Base-by-base conservation (phyloP, 2,113 vertebrate species). In the Ammodytes dubius region DNA sequence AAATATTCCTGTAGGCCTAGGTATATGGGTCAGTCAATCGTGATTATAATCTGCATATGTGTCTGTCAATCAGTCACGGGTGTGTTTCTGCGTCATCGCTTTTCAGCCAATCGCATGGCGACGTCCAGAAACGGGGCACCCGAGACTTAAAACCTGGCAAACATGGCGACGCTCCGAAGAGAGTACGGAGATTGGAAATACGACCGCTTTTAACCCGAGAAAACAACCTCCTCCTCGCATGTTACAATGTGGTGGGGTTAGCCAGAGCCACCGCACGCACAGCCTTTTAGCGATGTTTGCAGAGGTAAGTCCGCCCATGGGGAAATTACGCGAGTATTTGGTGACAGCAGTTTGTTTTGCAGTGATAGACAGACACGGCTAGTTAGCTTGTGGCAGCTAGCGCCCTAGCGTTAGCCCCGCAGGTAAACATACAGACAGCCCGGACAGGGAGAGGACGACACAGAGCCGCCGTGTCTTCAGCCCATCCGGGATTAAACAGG, bases 111-210 rank as follows among this genome's bases (percentile, higher is more conserved):
- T 95, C 81, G 46, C 27, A 2, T 4, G 1, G 53, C 75, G 87
- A 70, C 76, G 83, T 89, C 60, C 71, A 53, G 46, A 72, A 83
- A 81, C 72, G n/a, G 86, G 83, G 82, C 89, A 43, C 59, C 42
- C 14, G 14, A 77, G 82, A 93, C 91, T 91, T 94, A 92, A 27
- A 94, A 89, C 76, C 93, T 84, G 7, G 68, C 95, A 93, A 93
- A 95, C 92, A 96, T 96, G 95, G 95, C 94, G 94, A 88, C 93
- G 88, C 89, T 90, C 91, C 90, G 92, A 88, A 76, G 88, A 90
- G 91, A 88, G 88, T 89, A 87, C 93, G 89, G 91, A 91, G 92
- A 87, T 84, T 92, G 92, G 93, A 88, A 82, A 87, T 84, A 91
- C 89, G 87, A 83, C 46, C 81, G 88, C 35, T 94, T 93, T 91